Evolutionary conservation across 2,888 invertebrate genomes (phyloP).

Genomic region (Mechanitis mazaeus): DNA sequence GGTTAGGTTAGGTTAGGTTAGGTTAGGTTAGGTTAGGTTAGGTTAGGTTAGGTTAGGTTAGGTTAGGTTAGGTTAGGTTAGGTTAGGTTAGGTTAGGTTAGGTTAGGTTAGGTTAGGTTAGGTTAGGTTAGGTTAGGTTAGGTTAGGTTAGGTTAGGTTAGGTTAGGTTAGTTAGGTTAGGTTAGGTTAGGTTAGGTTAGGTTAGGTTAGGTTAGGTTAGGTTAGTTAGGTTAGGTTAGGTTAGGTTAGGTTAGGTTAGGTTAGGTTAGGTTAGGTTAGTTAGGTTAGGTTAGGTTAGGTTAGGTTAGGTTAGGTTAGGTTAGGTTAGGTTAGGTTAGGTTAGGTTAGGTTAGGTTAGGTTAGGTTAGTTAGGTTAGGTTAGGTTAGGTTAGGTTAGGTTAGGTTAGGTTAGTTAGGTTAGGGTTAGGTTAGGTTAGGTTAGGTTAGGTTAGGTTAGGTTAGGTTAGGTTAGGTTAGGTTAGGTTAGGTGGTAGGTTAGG

Average conservation of each 20-base stretch:
- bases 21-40: constrained; percentile 27
- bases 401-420: constrained; percentile 30
- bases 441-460: constrained; percentile 18
- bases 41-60: constrained; percentile 24
- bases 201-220: constrained; percentile 20
- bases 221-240: constrained; percentile 21
- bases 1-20: constrained; percentile 30
- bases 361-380: constrained; percentile 32
- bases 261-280: constrained; percentile 16
- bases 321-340: constrained; percentile 31
- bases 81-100: constrained; percentile 22
- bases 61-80: constrained; percentile 28
- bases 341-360: constrained; percentile 33
- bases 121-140: constrained; percentile 21
- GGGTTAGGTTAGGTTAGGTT: constrained; percentile 22
- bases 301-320: constrained; percentile 23
- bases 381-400: constrained; percentile 34
- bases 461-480: constrained; percentile 25
- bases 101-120: constrained; percentile 25
- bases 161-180: constrained; percentile 27
- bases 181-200: constrained; percentile 25
- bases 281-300: constrained; percentile 17
- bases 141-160: constrained; percentile 31
- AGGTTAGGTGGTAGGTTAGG: constrained; percentile 28
- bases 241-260: constrained; percentile 21